phyloP scores from a whole-genome alignment of 2,888 invertebrate genomes.

The Zaprionus obscuricornis region DNA sequence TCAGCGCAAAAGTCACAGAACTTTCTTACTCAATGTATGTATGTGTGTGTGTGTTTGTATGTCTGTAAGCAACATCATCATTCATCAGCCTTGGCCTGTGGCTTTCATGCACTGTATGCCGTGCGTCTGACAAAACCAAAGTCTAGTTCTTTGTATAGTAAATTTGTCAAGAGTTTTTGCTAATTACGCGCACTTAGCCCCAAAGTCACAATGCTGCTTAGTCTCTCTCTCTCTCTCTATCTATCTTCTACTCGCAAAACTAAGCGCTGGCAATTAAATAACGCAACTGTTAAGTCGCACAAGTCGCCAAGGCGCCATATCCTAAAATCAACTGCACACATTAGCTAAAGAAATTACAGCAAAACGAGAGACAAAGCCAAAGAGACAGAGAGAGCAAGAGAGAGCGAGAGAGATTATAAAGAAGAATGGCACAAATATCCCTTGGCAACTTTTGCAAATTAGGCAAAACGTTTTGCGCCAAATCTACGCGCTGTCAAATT shows the following conservation, averaged over 20 bases:
- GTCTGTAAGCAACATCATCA: slow-evolving; percentile 33
- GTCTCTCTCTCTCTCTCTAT: not conserved
- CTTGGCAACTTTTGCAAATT: slow-evolving; percentile 70
- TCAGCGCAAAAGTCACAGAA: too few relatives aligned
- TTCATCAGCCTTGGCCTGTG: slow-evolving; percentile 53
- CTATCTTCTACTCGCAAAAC: slow-evolving; percentile 39
- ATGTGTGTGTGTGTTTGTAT: slow-evolving; percentile 17
- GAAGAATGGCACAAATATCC: not conserved
- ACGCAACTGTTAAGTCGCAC: slow-evolving; percentile 32
- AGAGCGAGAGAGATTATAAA: not conserved
- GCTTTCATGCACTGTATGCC: too few relatives aligned
- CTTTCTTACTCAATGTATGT: too few relatives aligned
- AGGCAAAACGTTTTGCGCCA: slow-evolving; percentile 76
- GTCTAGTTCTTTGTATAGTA: slow-evolving; percentile 3
- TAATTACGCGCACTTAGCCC: slow-evolving; percentile 72
- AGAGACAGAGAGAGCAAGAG: not conserved
- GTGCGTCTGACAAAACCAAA: slow-evolving; percentile 51
- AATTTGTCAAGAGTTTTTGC: slow-evolving; percentile 64
- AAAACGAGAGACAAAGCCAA: not conserved
- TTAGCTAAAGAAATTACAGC: slow-evolving; percentile 60
- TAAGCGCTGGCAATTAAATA: slow-evolving; percentile 74
- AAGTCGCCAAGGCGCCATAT: slow-evolving; percentile 38
- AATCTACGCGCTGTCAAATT: slow-evolving; percentile 75
- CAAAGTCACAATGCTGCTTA: slow-evolving; percentile 34
- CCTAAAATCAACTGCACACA: slow-evolving; percentile 56